Evolutionary conservation across 2,888 invertebrate genomes (phyloP).

Genomic region (Drosophila sordidula): DNA sequence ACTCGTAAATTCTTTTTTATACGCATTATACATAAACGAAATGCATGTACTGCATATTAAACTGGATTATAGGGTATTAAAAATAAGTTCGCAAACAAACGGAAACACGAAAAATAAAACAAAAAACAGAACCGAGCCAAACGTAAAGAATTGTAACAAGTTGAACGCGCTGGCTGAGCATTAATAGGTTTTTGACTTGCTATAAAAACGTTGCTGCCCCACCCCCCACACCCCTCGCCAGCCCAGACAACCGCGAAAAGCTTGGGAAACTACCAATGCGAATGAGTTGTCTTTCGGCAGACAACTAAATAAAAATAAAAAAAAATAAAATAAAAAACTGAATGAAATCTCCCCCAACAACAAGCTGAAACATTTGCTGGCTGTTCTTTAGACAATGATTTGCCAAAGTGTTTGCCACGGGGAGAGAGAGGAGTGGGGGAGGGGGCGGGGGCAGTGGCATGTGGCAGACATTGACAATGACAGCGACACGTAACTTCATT

Average conservation of each 20-base stretch:
- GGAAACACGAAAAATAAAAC: constrained; percentile 40
- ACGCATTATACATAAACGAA: background rate
- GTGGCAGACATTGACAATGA: constrained; percentile 3
- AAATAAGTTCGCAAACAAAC: constrained; percentile 62
- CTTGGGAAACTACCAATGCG: constrained; percentile 56
- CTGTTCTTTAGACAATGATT: constrained; percentile 70
- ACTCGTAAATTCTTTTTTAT: background rate
- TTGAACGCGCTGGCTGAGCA: constrained; percentile 76
- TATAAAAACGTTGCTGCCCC: constrained; percentile 52
- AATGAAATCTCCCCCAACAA: constrained; percentile 48
- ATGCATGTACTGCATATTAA: background rate
- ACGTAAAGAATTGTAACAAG: constrained; percentile 77
- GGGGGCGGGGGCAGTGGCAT: background rate
- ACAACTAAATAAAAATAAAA: constrained; percentile 17
- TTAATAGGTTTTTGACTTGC: constrained; percentile 80
- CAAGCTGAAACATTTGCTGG: constrained; percentile 56
- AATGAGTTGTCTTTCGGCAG: constrained; percentile 53
- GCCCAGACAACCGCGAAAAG: constrained; percentile 24
- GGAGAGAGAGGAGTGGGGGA: too few species aligned
- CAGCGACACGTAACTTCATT: constrained; percentile 57
- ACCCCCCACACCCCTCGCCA: background rate
- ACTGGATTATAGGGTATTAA: constrained; percentile 22
- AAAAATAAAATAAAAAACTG: constrained; percentile 23
- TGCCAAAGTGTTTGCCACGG: constrained; percentile 48
- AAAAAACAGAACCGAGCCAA: constrained; percentile 37